phyloP scores from a whole-genome alignment of 2,888 invertebrate genomes.

The Mythimna ferrago region DNA sequence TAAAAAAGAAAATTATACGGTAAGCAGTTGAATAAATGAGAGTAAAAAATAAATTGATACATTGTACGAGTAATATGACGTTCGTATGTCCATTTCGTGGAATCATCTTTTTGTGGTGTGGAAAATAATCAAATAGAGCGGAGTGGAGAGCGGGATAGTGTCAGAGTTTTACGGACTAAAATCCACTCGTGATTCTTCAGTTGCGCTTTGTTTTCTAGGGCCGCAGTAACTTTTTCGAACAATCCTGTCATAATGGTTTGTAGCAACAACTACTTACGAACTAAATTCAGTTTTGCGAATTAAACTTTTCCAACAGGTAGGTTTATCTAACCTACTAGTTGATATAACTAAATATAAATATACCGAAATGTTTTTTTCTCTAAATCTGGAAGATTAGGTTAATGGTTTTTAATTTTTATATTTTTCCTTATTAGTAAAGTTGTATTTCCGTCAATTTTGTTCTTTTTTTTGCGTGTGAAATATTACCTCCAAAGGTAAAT shows the following conservation, averaged over 20 bases:
- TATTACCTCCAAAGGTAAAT: constrained; percentile 13
- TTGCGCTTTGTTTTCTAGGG: too few relatives aligned
- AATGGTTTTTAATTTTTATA: not conserved
- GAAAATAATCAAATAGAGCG: too few relatives aligned
- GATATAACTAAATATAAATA: too few relatives aligned
- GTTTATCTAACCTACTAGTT: not conserved
- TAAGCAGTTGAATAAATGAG: constrained; percentile 34
- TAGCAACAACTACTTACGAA: not conserved
- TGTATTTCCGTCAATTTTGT: constrained; percentile 27
- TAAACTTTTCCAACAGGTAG: not conserved
- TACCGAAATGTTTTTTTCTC: not conserved
- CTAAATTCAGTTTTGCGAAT: not conserved
- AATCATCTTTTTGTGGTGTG: too few relatives aligned
- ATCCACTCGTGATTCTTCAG: too few relatives aligned
- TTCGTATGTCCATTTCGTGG: too few relatives aligned
- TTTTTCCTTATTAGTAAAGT: constrained; percentile 39
- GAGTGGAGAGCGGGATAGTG: too few relatives aligned
- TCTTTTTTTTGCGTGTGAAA: constrained; percentile 17
- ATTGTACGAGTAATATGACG: not conserved
- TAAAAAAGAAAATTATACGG: constrained; percentile 42
- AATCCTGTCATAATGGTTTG: too few relatives aligned
- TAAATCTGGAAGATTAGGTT: constrained; percentile 13
- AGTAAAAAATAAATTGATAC: constrained; percentile 34
- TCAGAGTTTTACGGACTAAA: too few relatives aligned
- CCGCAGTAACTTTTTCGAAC: too few relatives aligned